Conservation (phyloP, 2,888 invertebrate genomes). For the Belgica antarctica region DNA sequence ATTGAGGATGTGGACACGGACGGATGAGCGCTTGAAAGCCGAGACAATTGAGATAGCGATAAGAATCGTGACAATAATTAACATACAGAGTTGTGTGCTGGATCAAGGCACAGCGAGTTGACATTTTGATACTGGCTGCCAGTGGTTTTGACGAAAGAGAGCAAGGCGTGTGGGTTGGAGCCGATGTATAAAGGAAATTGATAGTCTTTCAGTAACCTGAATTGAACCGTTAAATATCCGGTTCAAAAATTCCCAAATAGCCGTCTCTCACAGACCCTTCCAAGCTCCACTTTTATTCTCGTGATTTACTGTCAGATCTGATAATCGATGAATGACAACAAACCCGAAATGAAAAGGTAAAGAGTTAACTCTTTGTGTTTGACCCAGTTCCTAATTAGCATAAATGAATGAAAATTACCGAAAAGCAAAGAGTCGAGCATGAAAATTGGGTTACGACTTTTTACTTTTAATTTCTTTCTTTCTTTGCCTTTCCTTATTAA, state of each 20-base stretch:
- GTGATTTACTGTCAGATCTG: constrained; percentile 1
- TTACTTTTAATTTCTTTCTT: constrained; percentile 27
- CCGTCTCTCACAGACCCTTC: not conserved
- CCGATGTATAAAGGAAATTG: too few relatives aligned
- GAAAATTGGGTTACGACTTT: constrained; percentile 35
- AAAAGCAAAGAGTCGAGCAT: constrained; percentile 27
- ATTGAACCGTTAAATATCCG: too few relatives aligned
- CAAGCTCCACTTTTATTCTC: not conserved
- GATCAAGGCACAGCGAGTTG: too few relatives aligned
- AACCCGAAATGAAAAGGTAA: not conserved
- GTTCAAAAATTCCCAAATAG: too few relatives aligned
- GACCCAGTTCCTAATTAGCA: constrained; percentile 42
- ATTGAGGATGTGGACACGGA: constrained; percentile 18
- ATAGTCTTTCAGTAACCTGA: too few relatives aligned
- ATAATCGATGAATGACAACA: not conserved
- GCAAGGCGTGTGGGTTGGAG: too few relatives aligned
- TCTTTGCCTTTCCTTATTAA: not conserved
- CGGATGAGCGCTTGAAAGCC: not conserved
- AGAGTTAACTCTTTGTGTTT: not conserved
- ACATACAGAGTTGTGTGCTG: not conserved
- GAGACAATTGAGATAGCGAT: constrained; percentile 17
- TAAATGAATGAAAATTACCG: constrained; percentile 19
- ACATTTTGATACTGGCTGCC: too few relatives aligned
- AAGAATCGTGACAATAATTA: not conserved
- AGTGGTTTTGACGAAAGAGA: too few relatives aligned